Percentiles rank a stretch among this genome's conserved stretches.
phyloP scores from a whole-genome alignment of 2,888 invertebrate species.

The Punctoribates punctum region DNA sequence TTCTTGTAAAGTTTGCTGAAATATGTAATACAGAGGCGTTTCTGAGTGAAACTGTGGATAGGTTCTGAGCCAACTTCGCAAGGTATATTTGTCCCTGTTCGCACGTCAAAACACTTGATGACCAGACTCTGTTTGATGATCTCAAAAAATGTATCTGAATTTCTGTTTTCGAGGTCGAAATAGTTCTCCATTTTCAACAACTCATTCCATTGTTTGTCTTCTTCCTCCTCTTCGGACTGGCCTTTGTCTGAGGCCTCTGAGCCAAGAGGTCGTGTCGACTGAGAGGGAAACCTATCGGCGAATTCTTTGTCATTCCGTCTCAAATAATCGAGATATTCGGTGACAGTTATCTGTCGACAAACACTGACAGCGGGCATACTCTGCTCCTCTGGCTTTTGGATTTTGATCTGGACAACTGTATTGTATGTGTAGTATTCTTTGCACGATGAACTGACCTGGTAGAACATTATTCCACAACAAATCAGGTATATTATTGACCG shows the following conservation, averaged over 20 bases:
- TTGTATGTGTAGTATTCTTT: not conserved
- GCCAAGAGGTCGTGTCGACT: too few relatives aligned
- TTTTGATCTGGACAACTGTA: not conserved
- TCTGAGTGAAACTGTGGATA: not conserved
- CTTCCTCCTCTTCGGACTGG: not conserved
- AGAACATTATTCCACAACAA: not conserved
- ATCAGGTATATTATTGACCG: not conserved
- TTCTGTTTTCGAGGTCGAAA: not conserved
- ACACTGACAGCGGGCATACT: not conserved
- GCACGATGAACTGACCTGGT: not conserved
- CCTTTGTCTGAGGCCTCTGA: not conserved
- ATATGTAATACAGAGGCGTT: conserved; percentile 1
- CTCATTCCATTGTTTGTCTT: not conserved
- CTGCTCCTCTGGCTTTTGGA: not conserved
- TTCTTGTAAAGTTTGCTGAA: not conserved
- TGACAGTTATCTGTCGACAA: not conserved
- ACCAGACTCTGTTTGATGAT: not conserved
- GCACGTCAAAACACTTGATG: not conserved
- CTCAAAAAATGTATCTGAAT: not conserved
- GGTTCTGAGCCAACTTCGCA: not conserved
- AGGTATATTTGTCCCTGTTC: not conserved
- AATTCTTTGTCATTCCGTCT: not conserved
- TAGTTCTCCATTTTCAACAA: not conserved
- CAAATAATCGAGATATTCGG: not conserved
- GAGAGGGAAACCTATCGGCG: not conserved